Base-by-base conservation (phyloP, 2,113 vertebrate genomes). In the Recurvirostra avosetta region DNA sequence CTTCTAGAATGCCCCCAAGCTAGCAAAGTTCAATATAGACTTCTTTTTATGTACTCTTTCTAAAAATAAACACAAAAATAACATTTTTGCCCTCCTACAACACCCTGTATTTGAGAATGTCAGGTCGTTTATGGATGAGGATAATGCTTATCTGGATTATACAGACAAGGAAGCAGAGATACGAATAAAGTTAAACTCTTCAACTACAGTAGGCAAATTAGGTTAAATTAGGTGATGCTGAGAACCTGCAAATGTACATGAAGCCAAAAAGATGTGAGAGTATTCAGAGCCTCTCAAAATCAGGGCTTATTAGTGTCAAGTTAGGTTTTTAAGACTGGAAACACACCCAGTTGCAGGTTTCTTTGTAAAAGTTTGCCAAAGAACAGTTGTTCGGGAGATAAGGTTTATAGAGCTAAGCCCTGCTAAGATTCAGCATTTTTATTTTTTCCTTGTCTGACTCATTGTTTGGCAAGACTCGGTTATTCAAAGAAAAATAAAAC, bases 391-490 rank as follows among this genome's bases (percentile, higher is more conserved):
- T 95, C 50, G 59, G 41, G 38, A 92, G 93, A 96, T 92, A 95
- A 95, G 58, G 26, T 88, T 94, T 96, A 94, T 41, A 59, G 84
- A 94, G 32, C 20, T 66, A 90, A 91, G 87, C 63, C 30, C 34
- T 83, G 84, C 40, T 93, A 76, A 92, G 50, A 79, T 65, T 86
- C 62, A 87, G 68, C 40, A 18, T 73, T 92, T 97, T 92, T 95
- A 77, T 83, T 89, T 82, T 94, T 95, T 94, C 91, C 91, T 72
- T 95, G 86, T 96, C 81, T 97, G 97, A 95, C 74, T 97, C 97
- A 97, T 93, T 96, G 91, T 96, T 95, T 92, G 86, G 86, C 88
- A 94, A 84, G 41, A 87, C 74, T 62, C 0, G 1, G 43, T 93
- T 94, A 74, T 88, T 86, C 82, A 80, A 88, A 78, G 26, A 9